Conservation (phyloP, 1,140 invertebrate genomes). For the Galleria mellonella region DNA sequence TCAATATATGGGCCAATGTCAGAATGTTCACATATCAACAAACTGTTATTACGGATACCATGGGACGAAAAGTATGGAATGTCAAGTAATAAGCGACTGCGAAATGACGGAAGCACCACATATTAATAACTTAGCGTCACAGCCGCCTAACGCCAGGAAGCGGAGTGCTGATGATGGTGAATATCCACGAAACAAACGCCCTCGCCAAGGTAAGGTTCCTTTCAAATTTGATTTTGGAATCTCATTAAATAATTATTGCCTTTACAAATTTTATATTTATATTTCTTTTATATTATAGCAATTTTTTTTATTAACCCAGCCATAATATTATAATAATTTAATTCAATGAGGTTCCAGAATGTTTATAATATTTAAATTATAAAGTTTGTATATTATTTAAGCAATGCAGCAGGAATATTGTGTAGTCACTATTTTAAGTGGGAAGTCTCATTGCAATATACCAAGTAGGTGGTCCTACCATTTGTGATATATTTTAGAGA, state of each 20-base stretch:
- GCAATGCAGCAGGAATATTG: conserved; percentile 32
- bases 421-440: conserved; percentile 12
- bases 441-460: conserved; percentile 20
- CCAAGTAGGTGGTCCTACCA: neutral
- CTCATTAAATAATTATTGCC: conserved; percentile 31
- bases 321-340: no score
- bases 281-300: no score
- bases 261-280: no score
- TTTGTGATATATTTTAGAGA: conserved; percentile 1
- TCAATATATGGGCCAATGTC: conserved; percentile 53
- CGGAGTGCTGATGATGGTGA: conserved; percentile 47
- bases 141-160: conserved; percentile 38
- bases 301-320: no score
- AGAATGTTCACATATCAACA: conserved; percentile 57
- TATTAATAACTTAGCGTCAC: conserved; percentile 8
- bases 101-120: conserved; percentile 47
- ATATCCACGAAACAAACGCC: conserved; percentile 48
- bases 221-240: conserved; percentile 21
- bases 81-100: conserved; percentile 34
- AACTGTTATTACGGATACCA: conserved; percentile 66
- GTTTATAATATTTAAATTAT: conserved; percentile 5
- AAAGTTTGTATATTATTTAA: conserved; percentile 6
- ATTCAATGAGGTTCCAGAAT: conserved; percentile 43
- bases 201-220: conserved; percentile 54
- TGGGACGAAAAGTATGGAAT: conserved; percentile 30